Base-by-base conservation (phyloP, 2,797 vertebrate genomes). In the Perodicticus potto region DNA sequence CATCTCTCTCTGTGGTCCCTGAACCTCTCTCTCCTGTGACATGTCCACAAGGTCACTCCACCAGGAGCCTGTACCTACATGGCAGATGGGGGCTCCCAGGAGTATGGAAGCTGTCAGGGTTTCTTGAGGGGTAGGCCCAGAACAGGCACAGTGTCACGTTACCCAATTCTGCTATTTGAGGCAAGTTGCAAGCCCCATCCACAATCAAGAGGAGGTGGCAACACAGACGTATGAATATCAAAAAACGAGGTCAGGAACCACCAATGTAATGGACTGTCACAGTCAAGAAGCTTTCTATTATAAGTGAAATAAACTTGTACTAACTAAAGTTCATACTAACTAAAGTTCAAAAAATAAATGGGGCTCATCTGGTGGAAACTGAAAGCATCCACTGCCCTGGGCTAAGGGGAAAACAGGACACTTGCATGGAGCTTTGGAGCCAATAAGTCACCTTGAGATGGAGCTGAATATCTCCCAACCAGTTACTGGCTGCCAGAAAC, bases 201-300 rank as follows among this genome's bases (percentile, higher is more conserved):
- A 49, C 16, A 17, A 32, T 73, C 80, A 13, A 80, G 37, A 61
- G 29, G 70, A 80, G n/a, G 4, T 77, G 40, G 55, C 29, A 57
- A 53, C 12, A 23, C 43, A 29, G 53, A n/a, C 19, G 11, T 65
- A 67, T 13, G 73, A 20, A 40, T 11, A 57, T 40, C 80, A 37
- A 73, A 67, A 14, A 55, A 32, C 11, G 3, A 9, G 14, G 34
- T 16, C 61, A 61, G 53, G 40, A 80, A 22, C 19, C 57, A 40
- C 2, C 5, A 11, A 11, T 0, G 8, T 17, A 40, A 45, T 0
- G 40, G 16, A 73, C 37, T 1, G 10, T n/a, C 49, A 27, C 45
- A 32, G 53, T 27, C 37, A 16, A 37, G 20, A 53, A 1, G 53
- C 65, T 57, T 11, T 70, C 55, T 53, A 34, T 29, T 53, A 5